Conservation (phyloP, 2,888 invertebrate species). For the Zeuzera pyrina region DNA sequence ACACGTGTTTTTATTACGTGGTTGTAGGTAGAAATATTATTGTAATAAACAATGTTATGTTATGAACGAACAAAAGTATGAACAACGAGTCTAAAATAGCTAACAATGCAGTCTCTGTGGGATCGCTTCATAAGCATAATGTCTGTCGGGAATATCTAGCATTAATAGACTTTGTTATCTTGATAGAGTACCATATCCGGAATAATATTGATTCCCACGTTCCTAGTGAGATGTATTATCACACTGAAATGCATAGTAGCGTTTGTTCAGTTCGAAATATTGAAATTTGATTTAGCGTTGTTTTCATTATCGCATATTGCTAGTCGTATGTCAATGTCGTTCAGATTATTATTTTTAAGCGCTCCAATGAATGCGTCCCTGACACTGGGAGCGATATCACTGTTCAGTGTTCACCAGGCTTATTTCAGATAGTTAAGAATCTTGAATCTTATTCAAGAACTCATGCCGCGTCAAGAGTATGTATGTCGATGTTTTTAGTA, state of each 20-base stretch:
- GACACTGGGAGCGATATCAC: conserved; percentile 34
- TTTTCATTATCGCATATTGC: conserved; percentile 25
- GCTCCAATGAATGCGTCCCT: conserved; percentile 23
- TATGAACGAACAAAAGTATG: too few species aligned
- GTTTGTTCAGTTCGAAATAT: conserved; percentile 15
- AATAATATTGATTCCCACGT: conserved; percentile 18
- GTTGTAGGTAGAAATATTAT: too few species aligned
- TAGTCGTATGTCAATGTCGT: conserved; percentile 29
- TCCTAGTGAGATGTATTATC: conserved; percentile 20
- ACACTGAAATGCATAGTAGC: conserved; percentile 27
- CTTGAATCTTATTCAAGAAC: conserved; percentile 21
- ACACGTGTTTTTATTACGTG: too few species aligned
- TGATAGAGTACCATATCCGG: conserved; percentile 16
- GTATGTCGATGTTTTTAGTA: conserved; percentile 17
- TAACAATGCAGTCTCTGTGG: too few species aligned
- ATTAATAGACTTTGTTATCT: conserved; percentile 5
- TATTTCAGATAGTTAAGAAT: conserved; percentile 20
- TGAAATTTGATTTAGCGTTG: conserved; percentile 17
- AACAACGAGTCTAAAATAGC: too few species aligned
- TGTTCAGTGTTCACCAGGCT: conserved; percentile 10
- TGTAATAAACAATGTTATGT: too few species aligned
- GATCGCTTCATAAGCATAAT: too few species aligned
- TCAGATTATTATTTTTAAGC: conserved; percentile 26
- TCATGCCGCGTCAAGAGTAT: conserved; percentile 19
- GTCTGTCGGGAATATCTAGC: too few species aligned